A percentile compares a stretch with the other conserved stretches of the same genome.
These are phyloP conservation scores for Nesidiocoris tenuis DNA, from an alignment of 2,888 invertebrate species.

Conservation along the genomic window DNA sequence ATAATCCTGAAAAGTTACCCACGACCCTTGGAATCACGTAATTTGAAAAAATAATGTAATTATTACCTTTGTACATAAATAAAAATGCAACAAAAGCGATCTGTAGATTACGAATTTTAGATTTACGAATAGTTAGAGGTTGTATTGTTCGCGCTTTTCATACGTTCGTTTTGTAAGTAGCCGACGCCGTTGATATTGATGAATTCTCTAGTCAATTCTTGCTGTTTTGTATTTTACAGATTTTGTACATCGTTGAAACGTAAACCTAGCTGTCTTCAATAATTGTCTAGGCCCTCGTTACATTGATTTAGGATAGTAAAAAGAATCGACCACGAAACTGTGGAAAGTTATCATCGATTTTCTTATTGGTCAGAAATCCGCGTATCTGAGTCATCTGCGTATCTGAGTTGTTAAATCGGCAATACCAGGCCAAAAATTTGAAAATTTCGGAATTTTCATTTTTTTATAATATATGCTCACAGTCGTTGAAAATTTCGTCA, in stretches of 20 bases:
- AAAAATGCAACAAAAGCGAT: conserved; percentile 15
- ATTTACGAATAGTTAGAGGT: conserved; percentile 26
- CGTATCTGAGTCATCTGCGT: too few species aligned
- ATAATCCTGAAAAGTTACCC: not conserved
- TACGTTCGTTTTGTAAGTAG: conserved; percentile 9
- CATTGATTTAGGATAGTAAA: too few species aligned
- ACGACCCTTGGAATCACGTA: not conserved
- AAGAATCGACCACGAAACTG: too few species aligned
- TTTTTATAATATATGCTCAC: too few species aligned
- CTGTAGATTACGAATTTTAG: conserved; percentile 16
- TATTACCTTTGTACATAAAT: not conserved
- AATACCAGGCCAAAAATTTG: too few species aligned
- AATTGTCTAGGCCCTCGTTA: too few species aligned
- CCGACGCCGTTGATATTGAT: not conserved
- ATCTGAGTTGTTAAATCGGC: too few species aligned
- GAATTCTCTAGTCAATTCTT: conserved; percentile 27
- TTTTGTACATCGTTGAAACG: conserved; percentile 18
- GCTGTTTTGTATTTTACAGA: conserved; percentile 17
- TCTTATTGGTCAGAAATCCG: too few species aligned
- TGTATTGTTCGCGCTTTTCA: conserved; percentile 25
- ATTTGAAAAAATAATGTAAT: too few species aligned
- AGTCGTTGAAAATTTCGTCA: too few species aligned
- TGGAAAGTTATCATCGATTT: too few species aligned
- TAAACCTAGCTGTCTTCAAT: conserved; percentile 10
- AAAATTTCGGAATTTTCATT: too few species aligned